These are phyloP conservation scores for Lasioglossum oenotherae DNA, from an alignment of 2,888 invertebrate species.

Conservation along the genomic window DNA sequence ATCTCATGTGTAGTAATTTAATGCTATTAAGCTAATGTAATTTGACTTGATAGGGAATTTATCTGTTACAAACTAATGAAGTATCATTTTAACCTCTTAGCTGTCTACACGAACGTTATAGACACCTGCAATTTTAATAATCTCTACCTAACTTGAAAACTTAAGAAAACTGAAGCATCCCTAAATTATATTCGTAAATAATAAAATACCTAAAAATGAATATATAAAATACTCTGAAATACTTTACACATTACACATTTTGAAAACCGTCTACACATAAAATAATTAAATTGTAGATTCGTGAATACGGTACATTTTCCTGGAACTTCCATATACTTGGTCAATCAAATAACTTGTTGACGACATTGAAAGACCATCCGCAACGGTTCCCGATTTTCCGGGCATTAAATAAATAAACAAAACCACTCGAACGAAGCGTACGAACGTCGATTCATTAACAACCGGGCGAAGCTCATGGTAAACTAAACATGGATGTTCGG, in stretches of 20 bases:
- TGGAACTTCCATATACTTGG: not conserved
- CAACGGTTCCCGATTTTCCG: not conserved
- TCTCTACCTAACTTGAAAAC: not conserved
- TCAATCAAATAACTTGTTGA: not conserved
- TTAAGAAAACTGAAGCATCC: not conserved
- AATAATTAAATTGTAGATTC: not conserved
- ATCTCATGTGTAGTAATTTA: not conserved
- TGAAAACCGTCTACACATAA: not conserved
- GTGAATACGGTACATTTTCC: not conserved
- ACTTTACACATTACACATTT: not conserved
- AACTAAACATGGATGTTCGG: not conserved
- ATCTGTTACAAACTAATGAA: too few species aligned
- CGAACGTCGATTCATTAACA: conserved; percentile 3
- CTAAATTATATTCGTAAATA: not conserved
- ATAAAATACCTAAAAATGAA: not conserved
- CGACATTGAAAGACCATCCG: not conserved
- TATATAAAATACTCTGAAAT: not conserved
- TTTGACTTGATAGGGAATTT: not conserved
- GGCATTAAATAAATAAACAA: conserved; percentile 2
- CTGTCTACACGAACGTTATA: not conserved
- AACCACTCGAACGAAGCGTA: not conserved
- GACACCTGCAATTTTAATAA: not conserved
- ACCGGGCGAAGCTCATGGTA: not conserved
- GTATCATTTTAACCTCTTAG: too few species aligned
- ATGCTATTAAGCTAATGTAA: not conserved